phyloP scores from a whole-genome alignment of 35 echinoderm and acorn worm genomes.

The Ptychodera flava region DNA sequence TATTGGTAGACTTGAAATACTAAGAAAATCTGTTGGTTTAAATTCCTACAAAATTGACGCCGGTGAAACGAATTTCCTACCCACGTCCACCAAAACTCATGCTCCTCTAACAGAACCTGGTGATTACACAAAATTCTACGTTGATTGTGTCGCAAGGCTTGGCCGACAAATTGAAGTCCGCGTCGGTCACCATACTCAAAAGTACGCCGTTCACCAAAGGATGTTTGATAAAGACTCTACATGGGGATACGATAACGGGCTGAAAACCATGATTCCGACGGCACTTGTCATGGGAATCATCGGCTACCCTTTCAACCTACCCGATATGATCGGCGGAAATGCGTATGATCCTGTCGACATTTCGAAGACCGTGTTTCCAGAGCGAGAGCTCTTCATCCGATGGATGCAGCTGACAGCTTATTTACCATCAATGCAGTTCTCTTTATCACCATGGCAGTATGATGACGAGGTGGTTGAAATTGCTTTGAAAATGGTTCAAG shows the following conservation, averaged over 20 bases:
- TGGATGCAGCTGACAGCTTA: neutral
- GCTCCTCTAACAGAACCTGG: neutral
- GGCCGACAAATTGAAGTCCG: neutral
- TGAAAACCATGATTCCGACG: neutral
- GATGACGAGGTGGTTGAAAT: constrained; percentile 33
- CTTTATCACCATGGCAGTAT: neutral
- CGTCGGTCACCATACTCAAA: neutral
- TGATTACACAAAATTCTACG: neutral
- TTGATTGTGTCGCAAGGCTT: neutral
- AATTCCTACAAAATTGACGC: neutral
- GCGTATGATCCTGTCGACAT: neutral
- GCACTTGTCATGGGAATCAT: neutral
- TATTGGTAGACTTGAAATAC: neutral
- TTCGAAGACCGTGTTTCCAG: neutral
- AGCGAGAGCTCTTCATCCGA: neutral
- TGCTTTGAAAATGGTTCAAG: constrained; percentile 39
- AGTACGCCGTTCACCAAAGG: neutral
- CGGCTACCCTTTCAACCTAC: neutral
- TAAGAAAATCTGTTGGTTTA: neutral
- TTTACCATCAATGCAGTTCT: neutral
- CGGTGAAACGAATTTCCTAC: neutral
- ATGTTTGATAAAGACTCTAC: neutral
- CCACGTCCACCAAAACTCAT: neutral
- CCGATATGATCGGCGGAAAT: neutral
- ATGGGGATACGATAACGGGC: neutral